Percentiles rank a stretch among this genome's conserved stretches.
These are phyloP conservation scores for Crax fasciolata DNA, from an alignment of 2,797 vertebrate species.

Conservation along the genomic window DNA sequence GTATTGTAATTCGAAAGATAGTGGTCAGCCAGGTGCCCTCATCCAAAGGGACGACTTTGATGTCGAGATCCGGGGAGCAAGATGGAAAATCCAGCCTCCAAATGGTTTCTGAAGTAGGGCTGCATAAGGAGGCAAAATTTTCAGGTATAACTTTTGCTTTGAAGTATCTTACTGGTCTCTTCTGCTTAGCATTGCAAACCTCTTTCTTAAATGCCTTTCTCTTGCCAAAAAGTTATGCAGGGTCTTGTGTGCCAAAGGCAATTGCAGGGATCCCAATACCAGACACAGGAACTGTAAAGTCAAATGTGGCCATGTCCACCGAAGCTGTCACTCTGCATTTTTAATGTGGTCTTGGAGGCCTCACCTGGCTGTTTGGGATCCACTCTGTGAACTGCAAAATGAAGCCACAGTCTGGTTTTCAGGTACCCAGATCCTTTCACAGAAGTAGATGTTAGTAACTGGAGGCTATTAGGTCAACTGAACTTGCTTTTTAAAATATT, in stretches of 20 bases:
- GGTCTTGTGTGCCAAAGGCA: background rate
- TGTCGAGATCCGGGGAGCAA: background rate
- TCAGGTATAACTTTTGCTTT: background rate
- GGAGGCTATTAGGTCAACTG: background rate
- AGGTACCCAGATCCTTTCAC: background rate
- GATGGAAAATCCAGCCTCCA: background rate
- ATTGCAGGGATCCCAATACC: background rate
- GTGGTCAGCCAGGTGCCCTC: background rate
- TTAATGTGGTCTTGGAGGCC: background rate
- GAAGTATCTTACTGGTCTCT: background rate
- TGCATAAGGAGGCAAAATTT: background rate
- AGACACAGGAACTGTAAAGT: background rate
- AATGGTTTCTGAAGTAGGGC: background rate
- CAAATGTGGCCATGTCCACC: background rate
- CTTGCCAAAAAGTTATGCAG: background rate
- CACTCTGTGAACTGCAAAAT: background rate
- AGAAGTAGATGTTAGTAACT: background rate
- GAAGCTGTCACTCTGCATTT: background rate
- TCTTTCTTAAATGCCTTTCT: background rate
- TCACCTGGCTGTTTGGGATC: background rate
- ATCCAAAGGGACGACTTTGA: background rate
- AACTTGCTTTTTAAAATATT: background rate
- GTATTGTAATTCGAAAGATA: background rate
- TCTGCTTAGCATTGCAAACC: background rate
- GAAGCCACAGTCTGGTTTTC: background rate